Conservation (phyloP, 2,888 invertebrate species). For the Macrosiphum euphorbiae region DNA sequence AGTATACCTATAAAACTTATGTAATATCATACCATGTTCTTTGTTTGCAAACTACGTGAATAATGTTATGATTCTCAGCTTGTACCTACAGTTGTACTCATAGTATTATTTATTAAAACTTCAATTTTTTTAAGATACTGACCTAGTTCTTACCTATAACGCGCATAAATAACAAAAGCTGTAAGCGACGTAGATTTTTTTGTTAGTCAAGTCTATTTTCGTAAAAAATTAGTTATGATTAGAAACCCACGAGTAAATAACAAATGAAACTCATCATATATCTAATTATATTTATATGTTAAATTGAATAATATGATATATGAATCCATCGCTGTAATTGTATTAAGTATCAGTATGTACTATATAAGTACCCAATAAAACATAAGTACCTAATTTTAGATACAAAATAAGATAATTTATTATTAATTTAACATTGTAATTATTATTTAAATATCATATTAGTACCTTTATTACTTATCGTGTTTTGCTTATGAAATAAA, state of each 20-base stretch:
- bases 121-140: background rate
- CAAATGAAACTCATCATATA: background rate
- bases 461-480: background rate
- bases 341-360: background rate
- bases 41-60: background rate
- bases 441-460: background rate
- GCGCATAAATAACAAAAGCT: background rate
- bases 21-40: background rate
- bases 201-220: background rate
- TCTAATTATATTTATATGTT: background rate
- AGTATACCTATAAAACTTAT: background rate
- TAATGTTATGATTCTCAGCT: background rate
- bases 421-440: background rate
- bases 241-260: background rate
- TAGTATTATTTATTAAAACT: conserved; percentile 8
- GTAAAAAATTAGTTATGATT: background rate
- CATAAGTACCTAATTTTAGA: background rate
- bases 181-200: background rate
- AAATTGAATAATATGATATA: background rate
- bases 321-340: background rate
- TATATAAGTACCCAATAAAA: background rate
- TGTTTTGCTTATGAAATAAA: background rate
- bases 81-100: background rate
- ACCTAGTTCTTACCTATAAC: background rate
- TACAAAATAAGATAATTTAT: background rate